A percentile compares a stretch with the other conserved stretches of the same genome.
phyloP scores from a whole-genome alignment of 2,797 vertebrate species.

The Chelmon rostratus region DNA sequence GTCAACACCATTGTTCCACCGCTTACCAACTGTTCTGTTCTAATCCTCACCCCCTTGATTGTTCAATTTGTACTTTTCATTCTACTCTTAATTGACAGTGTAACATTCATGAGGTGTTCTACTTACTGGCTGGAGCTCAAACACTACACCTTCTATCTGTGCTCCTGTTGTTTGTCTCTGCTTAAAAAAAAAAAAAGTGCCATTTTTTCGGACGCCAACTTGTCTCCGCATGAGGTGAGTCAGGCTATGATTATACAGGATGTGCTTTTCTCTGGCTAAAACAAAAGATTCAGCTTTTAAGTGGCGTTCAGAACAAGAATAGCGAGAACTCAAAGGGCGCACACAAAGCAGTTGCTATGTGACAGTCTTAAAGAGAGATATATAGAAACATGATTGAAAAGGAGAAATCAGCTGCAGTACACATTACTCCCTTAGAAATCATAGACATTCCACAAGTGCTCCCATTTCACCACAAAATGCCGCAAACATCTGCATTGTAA shows the following conservation, averaged over 20 bases:
- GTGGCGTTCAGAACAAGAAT: slow-evolving; percentile 21
- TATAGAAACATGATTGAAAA: slow-evolving; percentile 23
- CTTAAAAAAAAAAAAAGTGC: background rate
- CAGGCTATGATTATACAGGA: slow-evolving; percentile 27
- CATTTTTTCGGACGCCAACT: slow-evolving; percentile 4
- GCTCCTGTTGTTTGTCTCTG: slow-evolving; percentile 19
- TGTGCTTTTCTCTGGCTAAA: slow-evolving; percentile 30
- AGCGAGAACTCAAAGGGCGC: slow-evolving; percentile 17
- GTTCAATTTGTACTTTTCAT: slow-evolving; percentile 58
- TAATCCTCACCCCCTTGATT: slow-evolving; percentile 50
- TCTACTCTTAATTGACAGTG: slow-evolving; percentile 30
- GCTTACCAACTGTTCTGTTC: slow-evolving; percentile 52
- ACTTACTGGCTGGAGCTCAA: slow-evolving; percentile 25
- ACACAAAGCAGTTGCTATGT: slow-evolving; percentile 34
- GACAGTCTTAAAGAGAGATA: slow-evolving; percentile 20
- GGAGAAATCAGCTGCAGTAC: slow-evolving; percentile 19
- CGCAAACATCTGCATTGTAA: slow-evolving; percentile 17
- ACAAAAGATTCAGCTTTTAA: slow-evolving; percentile 40
- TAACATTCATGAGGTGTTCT: slow-evolving; percentile 22
- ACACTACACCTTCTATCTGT: slow-evolving; percentile 14
- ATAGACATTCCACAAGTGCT: slow-evolving; percentile 5
- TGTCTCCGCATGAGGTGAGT: slow-evolving; percentile 33
- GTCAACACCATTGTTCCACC: slow-evolving; percentile 59
- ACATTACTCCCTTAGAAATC: slow-evolving; percentile 23
- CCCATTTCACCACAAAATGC: slow-evolving; percentile 6